Conservation (phyloP, 2,797 vertebrate genomes). For the Artibeus jamaicensis region DNA sequence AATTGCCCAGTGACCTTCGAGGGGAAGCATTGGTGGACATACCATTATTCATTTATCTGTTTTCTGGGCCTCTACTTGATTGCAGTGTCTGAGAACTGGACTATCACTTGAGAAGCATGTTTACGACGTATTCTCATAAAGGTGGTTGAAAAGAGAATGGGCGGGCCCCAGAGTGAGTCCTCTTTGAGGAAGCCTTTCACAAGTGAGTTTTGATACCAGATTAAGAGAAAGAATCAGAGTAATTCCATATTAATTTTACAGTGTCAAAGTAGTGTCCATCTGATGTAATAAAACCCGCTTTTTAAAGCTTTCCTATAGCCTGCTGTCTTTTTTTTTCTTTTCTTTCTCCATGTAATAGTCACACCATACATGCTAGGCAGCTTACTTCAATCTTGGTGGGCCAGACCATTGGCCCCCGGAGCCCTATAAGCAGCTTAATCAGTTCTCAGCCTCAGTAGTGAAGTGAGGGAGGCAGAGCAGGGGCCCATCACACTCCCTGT, state of each 20-base stretch:
- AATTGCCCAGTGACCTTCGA: neutral
- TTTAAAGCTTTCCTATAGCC: conserved; percentile 71
- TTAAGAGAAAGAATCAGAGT: conserved; percentile 61
- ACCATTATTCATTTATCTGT: neutral
- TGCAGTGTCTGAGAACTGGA: neutral
- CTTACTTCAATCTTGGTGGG: conserved; percentile 81
- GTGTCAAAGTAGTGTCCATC: conserved; percentile 13
- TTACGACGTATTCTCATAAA: neutral
- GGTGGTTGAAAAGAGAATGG: conserved; percentile 21
- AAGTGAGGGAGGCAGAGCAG: conserved; percentile 78
- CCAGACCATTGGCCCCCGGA: conserved; percentile 76
- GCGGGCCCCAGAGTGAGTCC: neutral
- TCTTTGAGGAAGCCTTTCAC: conserved; percentile 49
- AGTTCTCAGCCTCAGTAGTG: conserved; percentile 76
- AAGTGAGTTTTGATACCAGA: conserved; percentile 58
- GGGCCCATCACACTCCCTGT: conserved; percentile 76
- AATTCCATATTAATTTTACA: conserved; percentile 58
- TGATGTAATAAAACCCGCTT: conserved; percentile 31
- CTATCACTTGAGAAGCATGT: neutral
- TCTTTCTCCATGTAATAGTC: conserved; percentile 68
- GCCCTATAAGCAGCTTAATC: conserved; percentile 82
- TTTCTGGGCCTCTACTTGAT: neutral
- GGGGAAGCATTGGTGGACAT: neutral
- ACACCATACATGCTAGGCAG: conserved; percentile 68
- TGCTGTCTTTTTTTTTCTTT: conserved; percentile 57